A percentile compares a stretch with the other conserved stretches of the same genome.
phyloP scores from a whole-genome alignment of 2,888 invertebrate species.

The Lycophotia porphyrea region DNA sequence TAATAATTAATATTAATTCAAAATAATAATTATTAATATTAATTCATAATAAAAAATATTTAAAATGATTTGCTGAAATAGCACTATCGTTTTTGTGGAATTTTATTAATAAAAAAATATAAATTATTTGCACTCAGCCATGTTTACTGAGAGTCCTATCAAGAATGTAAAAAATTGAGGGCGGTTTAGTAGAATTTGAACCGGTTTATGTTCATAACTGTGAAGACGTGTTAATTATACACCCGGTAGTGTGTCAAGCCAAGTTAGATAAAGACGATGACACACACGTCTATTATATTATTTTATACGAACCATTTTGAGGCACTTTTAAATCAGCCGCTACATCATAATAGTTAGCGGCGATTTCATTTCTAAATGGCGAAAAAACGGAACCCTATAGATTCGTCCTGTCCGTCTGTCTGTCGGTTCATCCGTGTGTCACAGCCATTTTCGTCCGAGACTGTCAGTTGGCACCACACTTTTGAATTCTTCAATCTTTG shows the following conservation, averaged over 20 bases:
- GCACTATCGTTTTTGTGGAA: background rate
- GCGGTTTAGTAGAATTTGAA: background rate
- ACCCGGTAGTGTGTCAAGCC: background rate
- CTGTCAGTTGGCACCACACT: no score
- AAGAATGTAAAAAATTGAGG: background rate
- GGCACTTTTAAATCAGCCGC: background rate
- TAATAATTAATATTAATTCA: background rate
- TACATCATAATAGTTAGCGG: background rate
- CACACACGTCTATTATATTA: background rate
- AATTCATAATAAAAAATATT: conserved; percentile 3
- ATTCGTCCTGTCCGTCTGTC: no score
- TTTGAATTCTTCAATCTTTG: no score
- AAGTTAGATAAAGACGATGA: background rate
- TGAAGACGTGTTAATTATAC: background rate
- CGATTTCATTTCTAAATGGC: background rate
- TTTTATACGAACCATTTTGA: background rate
- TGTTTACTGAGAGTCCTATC: background rate
- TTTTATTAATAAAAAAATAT: background rate
- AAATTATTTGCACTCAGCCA: background rate
- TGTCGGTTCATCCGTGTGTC: no score
- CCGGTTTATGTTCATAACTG: background rate
- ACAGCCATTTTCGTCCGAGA: no score
- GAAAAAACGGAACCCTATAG: no score
- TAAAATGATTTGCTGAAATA: background rate
- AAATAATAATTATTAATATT: background rate